Evolutionary conservation across 2,888 invertebrate genomes (phyloP).

Genomic region (Aelia acuminata): DNA sequence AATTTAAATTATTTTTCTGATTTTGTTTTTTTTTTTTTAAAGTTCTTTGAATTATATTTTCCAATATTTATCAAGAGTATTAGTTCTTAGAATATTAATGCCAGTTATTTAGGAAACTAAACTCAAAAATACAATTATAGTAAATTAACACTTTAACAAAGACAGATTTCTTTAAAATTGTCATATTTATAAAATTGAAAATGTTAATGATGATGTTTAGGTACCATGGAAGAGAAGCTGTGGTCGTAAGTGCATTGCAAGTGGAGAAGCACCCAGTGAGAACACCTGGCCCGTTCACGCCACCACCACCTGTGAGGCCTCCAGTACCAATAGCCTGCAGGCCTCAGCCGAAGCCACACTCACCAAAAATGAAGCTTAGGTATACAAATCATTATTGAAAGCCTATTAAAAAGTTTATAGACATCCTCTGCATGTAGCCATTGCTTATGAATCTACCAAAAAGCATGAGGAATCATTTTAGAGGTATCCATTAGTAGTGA

Average conservation of each 20-base stretch:
- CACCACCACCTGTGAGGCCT: constrained; percentile 63
- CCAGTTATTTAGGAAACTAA: too few relatives aligned
- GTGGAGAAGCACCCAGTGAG: constrained; percentile 79
- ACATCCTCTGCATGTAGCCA: not conserved
- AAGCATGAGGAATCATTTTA: constrained; percentile 31
- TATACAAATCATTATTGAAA: constrained; percentile 68
- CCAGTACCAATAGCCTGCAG: constrained; percentile 65
- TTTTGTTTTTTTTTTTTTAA: too few relatives aligned
- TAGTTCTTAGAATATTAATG: too few relatives aligned
- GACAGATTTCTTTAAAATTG: not conserved
- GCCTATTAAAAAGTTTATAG: not conserved
- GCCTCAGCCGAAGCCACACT: constrained; percentile 74
- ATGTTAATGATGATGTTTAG: constrained; percentile 71
- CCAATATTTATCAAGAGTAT: too few relatives aligned
- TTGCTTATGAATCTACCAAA: not conserved
- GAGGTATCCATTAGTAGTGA: not conserved
- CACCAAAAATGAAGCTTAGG: constrained; percentile 95
- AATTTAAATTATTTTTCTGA: too few relatives aligned
- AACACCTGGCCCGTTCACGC: constrained; percentile 67
- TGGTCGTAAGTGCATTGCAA: constrained; percentile 93
- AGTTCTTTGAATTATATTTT: too few relatives aligned
- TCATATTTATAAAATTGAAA: not conserved
- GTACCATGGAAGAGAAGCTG: constrained; percentile 92
- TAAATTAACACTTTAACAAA: too few relatives aligned
- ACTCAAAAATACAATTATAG: too few relatives aligned